phyloP scores from a whole-genome alignment of 2,113 vertebrate species.

The Galemys pyrenaicus region DNA sequence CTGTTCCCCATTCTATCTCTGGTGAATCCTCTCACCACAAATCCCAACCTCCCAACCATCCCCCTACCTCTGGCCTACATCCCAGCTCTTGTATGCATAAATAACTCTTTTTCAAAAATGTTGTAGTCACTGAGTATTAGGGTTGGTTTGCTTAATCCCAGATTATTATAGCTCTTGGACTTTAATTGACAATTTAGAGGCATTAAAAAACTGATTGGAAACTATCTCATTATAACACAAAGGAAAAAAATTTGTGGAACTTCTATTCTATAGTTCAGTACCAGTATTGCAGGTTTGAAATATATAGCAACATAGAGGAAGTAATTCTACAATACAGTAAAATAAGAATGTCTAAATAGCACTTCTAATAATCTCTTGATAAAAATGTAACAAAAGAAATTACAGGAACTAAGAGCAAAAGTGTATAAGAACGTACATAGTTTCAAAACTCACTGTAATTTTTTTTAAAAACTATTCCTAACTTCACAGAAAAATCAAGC shows the following conservation, averaged over 20 bases:
- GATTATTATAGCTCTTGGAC: background rate
- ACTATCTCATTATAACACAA: too few species aligned
- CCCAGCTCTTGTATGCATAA: too few species aligned
- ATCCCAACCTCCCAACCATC: too few species aligned
- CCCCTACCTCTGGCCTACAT: too few species aligned
- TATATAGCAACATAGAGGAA: background rate
- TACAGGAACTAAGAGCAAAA: background rate
- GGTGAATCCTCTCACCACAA: too few species aligned
- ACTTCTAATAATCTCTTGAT: background rate
- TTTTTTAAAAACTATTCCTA: background rate
- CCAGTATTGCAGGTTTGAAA: background rate
- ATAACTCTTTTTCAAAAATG: too few species aligned
- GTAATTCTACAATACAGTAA: background rate
- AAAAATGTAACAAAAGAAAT: constrained; percentile 17
- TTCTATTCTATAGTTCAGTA: background rate
- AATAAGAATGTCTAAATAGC: background rate
- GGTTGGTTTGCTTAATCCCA: background rate
- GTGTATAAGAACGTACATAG: background rate
- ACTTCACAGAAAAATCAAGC: background rate
- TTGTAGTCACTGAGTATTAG: background rate
- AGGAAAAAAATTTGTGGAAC: background rate
- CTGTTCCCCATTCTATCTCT: too few species aligned
- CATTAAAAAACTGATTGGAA: background rate
- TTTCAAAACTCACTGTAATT: background rate
- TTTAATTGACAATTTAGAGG: background rate